Conservation (phyloP, 1,140 invertebrate genomes). For the Caenorhabditis elegans region DNA sequence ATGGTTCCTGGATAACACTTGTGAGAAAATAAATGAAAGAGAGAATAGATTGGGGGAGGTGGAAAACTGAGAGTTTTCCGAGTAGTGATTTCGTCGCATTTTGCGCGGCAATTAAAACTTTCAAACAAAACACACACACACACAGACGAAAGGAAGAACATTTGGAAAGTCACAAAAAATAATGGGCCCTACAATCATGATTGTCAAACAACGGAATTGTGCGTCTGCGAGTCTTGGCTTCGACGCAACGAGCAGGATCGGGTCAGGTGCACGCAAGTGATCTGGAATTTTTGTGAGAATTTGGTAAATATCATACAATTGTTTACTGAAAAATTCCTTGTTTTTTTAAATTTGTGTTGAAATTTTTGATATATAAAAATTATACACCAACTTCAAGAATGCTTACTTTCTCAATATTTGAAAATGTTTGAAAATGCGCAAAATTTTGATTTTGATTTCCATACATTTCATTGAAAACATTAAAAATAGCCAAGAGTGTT, state of each 20-base stretch:
- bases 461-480: no score
- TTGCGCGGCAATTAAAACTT: constrained; percentile 29
- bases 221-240: constrained; percentile 19
- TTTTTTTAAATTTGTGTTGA: no score
- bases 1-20: constrained; percentile 16
- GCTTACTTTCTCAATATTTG: no score
- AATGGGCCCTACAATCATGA: not conserved
- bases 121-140: not conserved
- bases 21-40: not conserved
- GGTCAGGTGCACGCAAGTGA: not conserved
- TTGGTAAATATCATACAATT: no score
- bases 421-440: no score
- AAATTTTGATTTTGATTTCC: no score
- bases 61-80: not conserved
- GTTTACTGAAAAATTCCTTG: no score
- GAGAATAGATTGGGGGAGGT: not conserved
- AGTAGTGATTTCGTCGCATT: constrained; percentile 1
- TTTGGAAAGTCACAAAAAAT: constrained; percentile 22
- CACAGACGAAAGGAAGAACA: not conserved
- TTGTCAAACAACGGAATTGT: constrained; percentile 29
- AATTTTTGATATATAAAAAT: no score
- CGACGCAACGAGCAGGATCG: not conserved
- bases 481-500: no score
- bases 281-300: no score
- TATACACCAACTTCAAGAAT: no score